Percentiles rank a stretch among this genome's conserved stretches.
These are phyloP conservation scores for Leptobrachium ailaonicum DNA, from an alignment of 2,113 vertebrate genomes.

Conservation along the genomic window DNA sequence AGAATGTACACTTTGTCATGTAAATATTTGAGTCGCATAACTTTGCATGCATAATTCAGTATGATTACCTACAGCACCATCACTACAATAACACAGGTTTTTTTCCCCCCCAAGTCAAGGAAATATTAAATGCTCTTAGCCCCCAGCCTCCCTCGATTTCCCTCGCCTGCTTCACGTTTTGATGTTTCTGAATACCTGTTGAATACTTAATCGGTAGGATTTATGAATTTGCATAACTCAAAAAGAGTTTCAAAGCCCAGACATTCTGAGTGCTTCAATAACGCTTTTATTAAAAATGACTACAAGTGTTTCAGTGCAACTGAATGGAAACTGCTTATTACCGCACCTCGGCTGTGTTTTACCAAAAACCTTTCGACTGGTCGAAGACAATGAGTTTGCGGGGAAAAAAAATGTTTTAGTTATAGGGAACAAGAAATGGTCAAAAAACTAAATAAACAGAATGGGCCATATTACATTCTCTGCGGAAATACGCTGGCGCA, in stretches of 20 bases:
- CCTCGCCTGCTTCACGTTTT: background rate
- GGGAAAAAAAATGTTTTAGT: too few species aligned
- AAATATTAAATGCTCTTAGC: slow-evolving; percentile 14
- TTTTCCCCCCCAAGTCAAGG: background rate
- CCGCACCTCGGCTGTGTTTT: background rate
- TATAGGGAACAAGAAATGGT: too few species aligned
- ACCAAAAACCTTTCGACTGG: too few species aligned
- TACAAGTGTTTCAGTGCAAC: slow-evolving; percentile 12
- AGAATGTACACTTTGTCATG: slow-evolving; percentile 12
- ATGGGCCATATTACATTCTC: too few species aligned
- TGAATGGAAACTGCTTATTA: background rate
- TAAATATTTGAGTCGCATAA: slow-evolving; percentile 25
- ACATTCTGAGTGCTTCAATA: slow-evolving; percentile 17
- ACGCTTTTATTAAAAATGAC: slow-evolving; percentile 1
- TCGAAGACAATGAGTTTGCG: too few species aligned
- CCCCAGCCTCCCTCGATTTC: background rate
- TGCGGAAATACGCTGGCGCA: too few species aligned
- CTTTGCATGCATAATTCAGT: slow-evolving; percentile 32
- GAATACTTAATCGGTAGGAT: slow-evolving; percentile 13
- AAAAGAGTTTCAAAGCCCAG: slow-evolving; percentile 2
- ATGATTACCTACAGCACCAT: background rate
- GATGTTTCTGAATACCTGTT: background rate
- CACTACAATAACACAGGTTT: slow-evolving; percentile 2
- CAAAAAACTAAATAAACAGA: too few species aligned
- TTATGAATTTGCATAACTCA: slow-evolving; percentile 14